Evolutionary conservation across 2,797 vertebrate genomes (phyloP), one percentile per base, ranked within the genome.

Genomic region (Myotis myotis): DNA sequence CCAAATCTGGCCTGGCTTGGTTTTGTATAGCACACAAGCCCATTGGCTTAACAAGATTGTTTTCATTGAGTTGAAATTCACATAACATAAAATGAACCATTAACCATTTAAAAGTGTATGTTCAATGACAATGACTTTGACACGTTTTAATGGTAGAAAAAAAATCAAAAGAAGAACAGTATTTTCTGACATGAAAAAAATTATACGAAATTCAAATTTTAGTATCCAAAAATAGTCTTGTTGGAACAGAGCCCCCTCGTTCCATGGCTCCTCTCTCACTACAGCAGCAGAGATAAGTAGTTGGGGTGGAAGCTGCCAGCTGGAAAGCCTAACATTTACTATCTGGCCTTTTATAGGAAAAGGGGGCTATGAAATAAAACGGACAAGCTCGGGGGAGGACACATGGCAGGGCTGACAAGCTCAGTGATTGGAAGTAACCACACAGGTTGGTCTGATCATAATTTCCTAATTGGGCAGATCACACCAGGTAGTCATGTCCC

Each of bases 31-130:
- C 47, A 19, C 53, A 78, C 55, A 94, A 91, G n/a, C 49, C 55
- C 80, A 95, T 30, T 70, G 49, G 17, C 83, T 28, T 90, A 38
- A 49, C 11, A 49, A 23, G 8, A 79, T 38, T 38, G 28, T 64
- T 87, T 47, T 76, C 17, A 79, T 71, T 68, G 25, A 87, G 25
- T 71, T 84, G 68, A 78, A 92, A 41, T 93, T 94, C 36, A 20
- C 20, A 17, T 71, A 83, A 87, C n/a, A 87, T 74, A 83, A 93
- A 95, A 94, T 89, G 66, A 93, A 28, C 66, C 44, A 86, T 57
- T 83, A 86, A 79, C 51, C 28, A 92, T 81, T 76, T 81, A 81
- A 30, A 85, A 91, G 38, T 38, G 8, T 38, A 6, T 7, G 22
- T 78, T 86, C 15, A 60, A 47, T 86, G 79, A 74, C 49, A 55